Evolutionary conservation across 2,888 invertebrate genomes (phyloP), one percentile per base, ranked within the genome.

Genomic region (Linnaemya vulpina): DNA sequence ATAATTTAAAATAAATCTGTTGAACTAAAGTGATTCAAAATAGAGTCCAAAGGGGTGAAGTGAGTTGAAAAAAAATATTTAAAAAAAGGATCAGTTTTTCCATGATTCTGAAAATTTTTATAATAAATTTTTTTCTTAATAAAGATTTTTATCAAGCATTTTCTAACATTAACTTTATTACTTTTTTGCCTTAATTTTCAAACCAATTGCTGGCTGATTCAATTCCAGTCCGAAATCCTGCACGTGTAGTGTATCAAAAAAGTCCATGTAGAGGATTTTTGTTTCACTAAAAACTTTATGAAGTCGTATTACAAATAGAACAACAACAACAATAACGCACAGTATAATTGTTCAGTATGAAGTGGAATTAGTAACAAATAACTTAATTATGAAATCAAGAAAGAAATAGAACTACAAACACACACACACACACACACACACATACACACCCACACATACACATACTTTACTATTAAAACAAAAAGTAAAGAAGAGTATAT

Each of bases 341-440:
- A 22, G 15, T 76, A 81, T 78, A 78, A 78, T 85, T 85, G 70
- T 78, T 73, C 55, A 40, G 17, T 53, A 55, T 55, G 30, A 68
- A 65, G 73, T 67, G 20, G 62, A 30, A 63, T 60, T 71, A 76
- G 71, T 74, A 81, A 63, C 81, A 81, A 84, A 85, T 85, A 85
- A 85, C 85, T 82, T 82, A 85, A 82, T 85, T 85, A 82, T 82
- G 77, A 71, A 82, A 74, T 20, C 30, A 51, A 74, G 40, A 76
- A 63, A 51, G 40, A 75, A 35, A 49, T 11, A 46, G 15, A 65
- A 43, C 10, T 22, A 17, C 1, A 49, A 9, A 40, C 22, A 49
- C 11, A 40, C 22, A 53, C 55, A 15, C 53, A 15, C 25, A 46
- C 17, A 46, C 13, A 49, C n/a, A 49, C 13, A 7, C n/a, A 20